phyloP scores from a whole-genome alignment of 2,797 vertebrate genomes.

The Hemitrygon akajei region DNA sequence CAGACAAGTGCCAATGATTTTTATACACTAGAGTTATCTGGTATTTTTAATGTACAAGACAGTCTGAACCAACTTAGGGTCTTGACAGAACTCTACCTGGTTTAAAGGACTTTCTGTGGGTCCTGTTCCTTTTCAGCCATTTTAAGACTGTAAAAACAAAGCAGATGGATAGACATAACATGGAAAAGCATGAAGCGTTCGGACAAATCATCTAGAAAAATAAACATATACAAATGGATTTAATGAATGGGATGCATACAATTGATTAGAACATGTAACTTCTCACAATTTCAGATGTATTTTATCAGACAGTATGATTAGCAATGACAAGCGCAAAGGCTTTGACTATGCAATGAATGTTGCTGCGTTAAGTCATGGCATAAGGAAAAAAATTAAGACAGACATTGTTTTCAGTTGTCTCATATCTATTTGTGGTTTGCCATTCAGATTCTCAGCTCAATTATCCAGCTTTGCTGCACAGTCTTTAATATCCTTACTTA shows the following conservation, averaged over 20 bases:
- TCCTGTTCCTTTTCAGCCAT: constrained; percentile 14
- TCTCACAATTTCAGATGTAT: background rate
- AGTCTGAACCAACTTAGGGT: background rate
- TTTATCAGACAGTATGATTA: background rate
- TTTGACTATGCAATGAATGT: background rate
- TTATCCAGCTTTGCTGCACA: background rate
- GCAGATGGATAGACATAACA: background rate
- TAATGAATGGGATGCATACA: background rate
- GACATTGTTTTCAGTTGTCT: background rate
- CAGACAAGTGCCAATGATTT: too few species aligned
- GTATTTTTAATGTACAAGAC: background rate
- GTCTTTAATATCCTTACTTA: background rate
- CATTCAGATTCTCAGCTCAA: background rate
- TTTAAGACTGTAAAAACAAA: constrained; percentile 3
- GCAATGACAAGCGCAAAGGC: background rate
- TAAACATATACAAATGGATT: background rate
- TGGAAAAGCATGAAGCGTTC: background rate
- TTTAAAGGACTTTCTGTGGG: background rate
- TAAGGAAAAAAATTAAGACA: background rate
- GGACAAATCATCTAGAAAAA: background rate
- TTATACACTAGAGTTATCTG: background rate
- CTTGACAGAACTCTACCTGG: background rate
- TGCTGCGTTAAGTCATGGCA: background rate
- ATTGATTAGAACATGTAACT: background rate
- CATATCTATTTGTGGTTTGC: background rate